A percentile compares a stretch with the other conserved stretches of the same genome.
Conservation (phyloP, 2,888 invertebrate species). For the Arrhopalites spinosus region DNA sequence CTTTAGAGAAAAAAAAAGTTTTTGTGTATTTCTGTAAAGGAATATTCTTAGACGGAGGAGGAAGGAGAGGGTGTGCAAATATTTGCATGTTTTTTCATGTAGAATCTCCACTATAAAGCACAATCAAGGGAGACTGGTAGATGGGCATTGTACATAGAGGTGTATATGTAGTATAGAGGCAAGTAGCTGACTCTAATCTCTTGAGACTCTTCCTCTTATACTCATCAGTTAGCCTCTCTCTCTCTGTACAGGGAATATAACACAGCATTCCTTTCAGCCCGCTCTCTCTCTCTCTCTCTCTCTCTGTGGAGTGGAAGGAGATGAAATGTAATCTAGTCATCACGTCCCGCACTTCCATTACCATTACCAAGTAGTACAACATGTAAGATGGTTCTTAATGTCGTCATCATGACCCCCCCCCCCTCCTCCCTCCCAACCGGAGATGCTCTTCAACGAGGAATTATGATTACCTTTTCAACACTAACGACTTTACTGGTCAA, state of each 20-base stretch:
- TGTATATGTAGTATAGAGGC: background rate
- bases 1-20: too few relatives aligned
- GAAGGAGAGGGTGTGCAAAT: background rate
- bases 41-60: too few relatives aligned
- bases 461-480: conserved; percentile 25
- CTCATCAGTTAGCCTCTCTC: too few relatives aligned
- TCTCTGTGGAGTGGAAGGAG: background rate
- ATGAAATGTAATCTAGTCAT: conserved; percentile 24
- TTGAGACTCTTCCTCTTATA: background rate
- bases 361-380: conserved; percentile 15
- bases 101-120: conserved; percentile 3
- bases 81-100: background rate
- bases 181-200: background rate
- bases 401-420: conserved; percentile 10
- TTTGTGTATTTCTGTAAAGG: too few relatives aligned
- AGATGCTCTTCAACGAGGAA: conserved; percentile 19
- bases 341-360: conserved; percentile 33
- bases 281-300: background rate
- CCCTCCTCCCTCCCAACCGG: background rate
- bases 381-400: conserved; percentile 21
- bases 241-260: background rate
- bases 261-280: too few relatives aligned
- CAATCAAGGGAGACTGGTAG: background rate
- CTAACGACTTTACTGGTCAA: conserved; percentile 19
- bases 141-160: background rate